phyloP scores from a whole-genome alignment of 2,113 vertebrate species.

The Cygnus buccinator region DNA sequence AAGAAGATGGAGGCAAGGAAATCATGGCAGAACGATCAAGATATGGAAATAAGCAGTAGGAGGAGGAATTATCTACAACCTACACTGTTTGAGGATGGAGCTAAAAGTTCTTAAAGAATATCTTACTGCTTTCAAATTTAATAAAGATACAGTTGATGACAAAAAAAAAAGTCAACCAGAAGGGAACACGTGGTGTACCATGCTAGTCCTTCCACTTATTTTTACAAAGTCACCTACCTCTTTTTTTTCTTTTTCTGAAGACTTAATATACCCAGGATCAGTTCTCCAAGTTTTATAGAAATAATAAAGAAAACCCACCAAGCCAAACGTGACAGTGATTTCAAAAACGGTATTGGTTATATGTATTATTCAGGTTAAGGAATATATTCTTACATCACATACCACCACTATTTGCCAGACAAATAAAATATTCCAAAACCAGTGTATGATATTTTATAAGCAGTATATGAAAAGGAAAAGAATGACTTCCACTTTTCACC shows the following conservation, averaged over 20 bases:
- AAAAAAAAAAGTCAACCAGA: not conserved
- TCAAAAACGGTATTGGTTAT: conserved; percentile 69
- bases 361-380: conserved; percentile 86
- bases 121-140: not conserved
- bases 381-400: not conserved
- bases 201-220: not conserved
- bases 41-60: not conserved
- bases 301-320: conserved; percentile 85
- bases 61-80: not conserved
- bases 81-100: not conserved
- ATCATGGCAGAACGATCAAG: not conserved
- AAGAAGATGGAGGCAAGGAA: not conserved
- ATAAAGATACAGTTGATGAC: not conserved
- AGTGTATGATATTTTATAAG: not conserved
- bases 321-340: conserved; percentile 79
- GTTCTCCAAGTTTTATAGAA: conserved; percentile 88
- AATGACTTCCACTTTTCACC: not conserved
- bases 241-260: conserved; percentile 91
- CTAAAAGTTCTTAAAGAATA: not conserved
- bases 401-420: not conserved
- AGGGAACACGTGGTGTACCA: accelerated
- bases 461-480: not conserved
- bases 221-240: conserved; percentile 76
- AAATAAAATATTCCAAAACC: not conserved
- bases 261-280: conserved; percentile 88